A percentile compares a stretch with the other conserved stretches of the same genome.
These are phyloP conservation scores for Oncorhynchus tshawytscha DNA, from an alignment of 2,113 vertebrate genomes.

Conservation along the genomic window DNA sequence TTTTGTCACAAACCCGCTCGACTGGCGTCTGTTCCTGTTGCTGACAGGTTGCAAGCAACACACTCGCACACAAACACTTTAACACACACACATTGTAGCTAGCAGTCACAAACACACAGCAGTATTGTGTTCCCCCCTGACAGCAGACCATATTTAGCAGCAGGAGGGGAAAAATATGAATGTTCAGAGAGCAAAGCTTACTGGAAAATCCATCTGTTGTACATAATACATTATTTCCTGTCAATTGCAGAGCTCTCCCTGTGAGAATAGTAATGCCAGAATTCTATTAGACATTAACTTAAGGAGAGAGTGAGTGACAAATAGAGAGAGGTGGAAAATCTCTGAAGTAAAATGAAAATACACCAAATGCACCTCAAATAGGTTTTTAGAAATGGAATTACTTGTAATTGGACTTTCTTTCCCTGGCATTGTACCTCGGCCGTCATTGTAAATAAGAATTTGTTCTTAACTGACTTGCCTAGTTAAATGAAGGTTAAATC, in stretches of 20 bases:
- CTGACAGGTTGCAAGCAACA: neutral
- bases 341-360: neutral
- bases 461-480: too few relatives aligned
- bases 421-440: too few relatives aligned
- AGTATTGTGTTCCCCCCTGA: constrained; percentile 3
- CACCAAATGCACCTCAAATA: too few relatives aligned
- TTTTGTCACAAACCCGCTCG: neutral
- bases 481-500: too few relatives aligned
- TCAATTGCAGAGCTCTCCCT: constrained; percentile 33
- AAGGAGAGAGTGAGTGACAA: constrained; percentile 11
- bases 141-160: constrained; percentile 32
- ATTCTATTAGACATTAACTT: constrained; percentile 7
- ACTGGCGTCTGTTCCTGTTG: neutral
- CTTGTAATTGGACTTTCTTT: too few relatives aligned
- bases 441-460: too few relatives aligned
- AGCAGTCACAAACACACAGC: neutral
- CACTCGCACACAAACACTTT: neutral
- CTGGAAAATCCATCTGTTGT: constrained; percentile 31
- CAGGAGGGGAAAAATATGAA: constrained; percentile 20
- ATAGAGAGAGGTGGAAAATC: constrained; percentile 15
- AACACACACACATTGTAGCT: neutral
- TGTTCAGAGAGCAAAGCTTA: constrained; percentile 25
- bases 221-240: constrained; percentile 31
- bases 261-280: constrained; percentile 24
- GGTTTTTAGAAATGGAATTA: too few relatives aligned